A percentile compares a stretch with the other conserved stretches of the same genome.
phyloP scores from a whole-genome alignment of 2,113 vertebrate genomes.

The Serilophus lunatus region DNA sequence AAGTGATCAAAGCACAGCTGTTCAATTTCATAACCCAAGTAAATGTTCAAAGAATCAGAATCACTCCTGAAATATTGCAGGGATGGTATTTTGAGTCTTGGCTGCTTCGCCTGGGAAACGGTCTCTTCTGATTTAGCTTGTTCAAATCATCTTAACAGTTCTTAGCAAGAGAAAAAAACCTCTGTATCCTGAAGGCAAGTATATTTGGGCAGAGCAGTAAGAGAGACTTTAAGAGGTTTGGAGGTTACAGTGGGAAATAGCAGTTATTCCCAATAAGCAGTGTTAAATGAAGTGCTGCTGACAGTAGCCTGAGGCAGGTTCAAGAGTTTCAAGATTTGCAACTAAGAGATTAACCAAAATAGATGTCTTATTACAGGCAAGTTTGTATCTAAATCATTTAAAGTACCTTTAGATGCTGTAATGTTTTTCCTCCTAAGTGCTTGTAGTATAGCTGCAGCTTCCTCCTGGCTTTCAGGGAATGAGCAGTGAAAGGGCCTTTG shows the following conservation, averaged over 20 bases:
- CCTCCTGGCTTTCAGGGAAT: neutral
- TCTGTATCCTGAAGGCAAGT: conserved; percentile 63
- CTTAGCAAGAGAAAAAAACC: neutral
- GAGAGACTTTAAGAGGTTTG: conserved; percentile 55
- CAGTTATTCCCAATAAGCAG: conserved; percentile 69
- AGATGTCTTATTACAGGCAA: conserved; percentile 66
- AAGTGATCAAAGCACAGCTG: neutral
- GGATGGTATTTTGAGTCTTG: neutral
- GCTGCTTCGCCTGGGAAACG: neutral
- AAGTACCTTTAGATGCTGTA: conserved; percentile 57
- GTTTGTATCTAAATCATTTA: conserved; percentile 69
- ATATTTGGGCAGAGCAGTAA: conserved; percentile 63
- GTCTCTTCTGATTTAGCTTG: conserved; percentile 45
- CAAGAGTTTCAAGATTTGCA: conserved; percentile 68
- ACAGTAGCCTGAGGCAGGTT: conserved; percentile 71
- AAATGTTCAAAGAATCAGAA: neutral
- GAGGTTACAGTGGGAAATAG: conserved; percentile 63
- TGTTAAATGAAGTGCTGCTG: conserved; percentile 66
- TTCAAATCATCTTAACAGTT: conserved; percentile 37
- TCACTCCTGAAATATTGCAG: neutral
- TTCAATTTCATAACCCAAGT: neutral
- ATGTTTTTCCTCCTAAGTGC: conserved; percentile 47
- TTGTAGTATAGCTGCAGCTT: neutral
- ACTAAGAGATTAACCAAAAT: conserved; percentile 72
- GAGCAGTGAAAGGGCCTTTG: neutral